Conservation (phyloP, 2,797 vertebrate species). For the Gambusia yucatana region DNA sequence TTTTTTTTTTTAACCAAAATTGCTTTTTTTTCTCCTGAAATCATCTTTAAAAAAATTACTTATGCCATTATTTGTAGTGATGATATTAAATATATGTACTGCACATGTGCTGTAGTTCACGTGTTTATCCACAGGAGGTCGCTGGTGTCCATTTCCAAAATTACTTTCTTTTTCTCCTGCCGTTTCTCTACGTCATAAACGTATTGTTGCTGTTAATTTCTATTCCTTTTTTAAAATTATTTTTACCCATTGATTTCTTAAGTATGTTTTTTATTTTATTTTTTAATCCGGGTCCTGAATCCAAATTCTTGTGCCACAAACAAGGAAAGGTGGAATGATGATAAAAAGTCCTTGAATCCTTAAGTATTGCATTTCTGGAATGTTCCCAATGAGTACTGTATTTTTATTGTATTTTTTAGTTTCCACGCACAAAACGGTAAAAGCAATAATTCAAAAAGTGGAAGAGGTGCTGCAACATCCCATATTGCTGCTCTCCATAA, state of each 20-base stretch:
- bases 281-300: neutral
- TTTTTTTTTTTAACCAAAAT: neutral
- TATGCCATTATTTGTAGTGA: no score
- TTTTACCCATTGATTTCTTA: neutral
- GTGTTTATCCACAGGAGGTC: conserved; percentile 21
- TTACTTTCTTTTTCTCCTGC: no score
- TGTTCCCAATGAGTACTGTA: neutral
- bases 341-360: no score
- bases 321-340: no score
- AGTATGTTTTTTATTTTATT: neutral
- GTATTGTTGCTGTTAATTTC: neutral
- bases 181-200: neutral
- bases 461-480: neutral
- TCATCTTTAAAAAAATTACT: no score
- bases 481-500: neutral
- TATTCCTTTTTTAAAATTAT: neutral
- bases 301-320: no score
- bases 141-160: conserved; percentile 10
- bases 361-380: neutral
- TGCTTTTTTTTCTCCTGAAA: neutral
- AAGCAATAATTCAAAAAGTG: neutral
- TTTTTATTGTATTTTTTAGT: neutral
- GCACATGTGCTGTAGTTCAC: conserved; percentile 16
- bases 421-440: no score
- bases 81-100: no score